A percentile compares a stretch with the other conserved stretches of the same genome.
phyloP scores from a whole-genome alignment of 2,113 vertebrate genomes.

The Callipepla californica region DNA sequence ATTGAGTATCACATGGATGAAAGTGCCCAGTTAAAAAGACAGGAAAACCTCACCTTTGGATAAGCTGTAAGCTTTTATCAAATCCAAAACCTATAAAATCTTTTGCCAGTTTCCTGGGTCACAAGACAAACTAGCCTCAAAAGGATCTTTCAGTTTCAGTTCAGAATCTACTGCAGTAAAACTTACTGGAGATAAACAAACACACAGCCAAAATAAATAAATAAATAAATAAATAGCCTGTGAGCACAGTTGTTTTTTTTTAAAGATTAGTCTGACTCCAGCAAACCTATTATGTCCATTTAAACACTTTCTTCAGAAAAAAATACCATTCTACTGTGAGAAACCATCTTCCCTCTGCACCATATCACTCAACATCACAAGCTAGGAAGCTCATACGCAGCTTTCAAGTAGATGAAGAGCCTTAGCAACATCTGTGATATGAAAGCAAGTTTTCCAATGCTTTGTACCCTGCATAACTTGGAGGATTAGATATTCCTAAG shows the following conservation, averaged over 20 bases:
- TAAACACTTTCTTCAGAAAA: background rate
- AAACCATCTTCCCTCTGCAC: background rate
- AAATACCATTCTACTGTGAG: background rate
- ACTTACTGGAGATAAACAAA: background rate
- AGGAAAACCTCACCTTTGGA: too few relatives aligned
- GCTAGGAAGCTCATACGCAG: background rate
- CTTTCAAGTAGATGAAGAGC: background rate
- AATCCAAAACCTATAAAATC: too few relatives aligned
- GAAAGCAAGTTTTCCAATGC: background rate
- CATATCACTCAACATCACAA: background rate
- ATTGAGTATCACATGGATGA: too few relatives aligned
- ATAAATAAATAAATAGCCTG: background rate
- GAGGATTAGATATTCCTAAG: too few relatives aligned
- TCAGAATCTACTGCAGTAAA: background rate
- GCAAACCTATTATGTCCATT: background rate
- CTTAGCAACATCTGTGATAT: background rate
- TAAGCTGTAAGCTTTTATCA: too few relatives aligned
- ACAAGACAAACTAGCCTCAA: background rate
- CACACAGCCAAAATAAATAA: too few relatives aligned
- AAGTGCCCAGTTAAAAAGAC: too few relatives aligned
- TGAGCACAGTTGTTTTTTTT: background rate
- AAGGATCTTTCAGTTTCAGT: background rate
- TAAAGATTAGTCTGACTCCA: background rate
- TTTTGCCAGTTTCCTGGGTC: background rate
- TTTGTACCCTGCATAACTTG: background rate